phyloP scores from a whole-genome alignment of 2,888 invertebrate genomes.

The Dendrolimus pini region DNA sequence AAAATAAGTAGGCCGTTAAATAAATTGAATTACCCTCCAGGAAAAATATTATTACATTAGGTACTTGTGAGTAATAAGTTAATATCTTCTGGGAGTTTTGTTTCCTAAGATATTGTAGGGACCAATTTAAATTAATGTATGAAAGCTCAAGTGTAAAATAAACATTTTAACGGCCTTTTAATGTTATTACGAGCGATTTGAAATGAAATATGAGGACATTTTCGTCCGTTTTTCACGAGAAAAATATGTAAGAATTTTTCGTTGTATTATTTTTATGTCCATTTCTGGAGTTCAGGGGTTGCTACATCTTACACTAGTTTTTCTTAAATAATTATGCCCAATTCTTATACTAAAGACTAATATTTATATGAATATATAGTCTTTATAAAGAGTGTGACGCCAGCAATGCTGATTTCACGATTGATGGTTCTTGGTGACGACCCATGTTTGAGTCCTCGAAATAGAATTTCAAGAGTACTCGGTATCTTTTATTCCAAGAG shows the following conservation, averaged over 20 bases:
- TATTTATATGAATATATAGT: too few relatives aligned
- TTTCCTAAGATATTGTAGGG: neutral
- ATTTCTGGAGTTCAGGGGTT: neutral
- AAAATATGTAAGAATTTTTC: neutral
- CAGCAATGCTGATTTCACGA: too few relatives aligned
- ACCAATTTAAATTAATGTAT: neutral
- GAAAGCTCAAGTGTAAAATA: neutral
- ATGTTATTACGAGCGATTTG: slow-evolving; percentile 1
- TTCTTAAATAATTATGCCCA: too few relatives aligned
- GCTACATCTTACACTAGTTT: neutral
- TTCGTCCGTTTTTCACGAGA: neutral
- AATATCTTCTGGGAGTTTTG: neutral
- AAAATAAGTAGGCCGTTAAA: too few relatives aligned
- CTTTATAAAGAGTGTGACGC: too few relatives aligned
- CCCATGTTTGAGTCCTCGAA: too few relatives aligned
- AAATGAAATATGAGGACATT: slow-evolving; percentile 1
- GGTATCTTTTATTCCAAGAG: too few relatives aligned
- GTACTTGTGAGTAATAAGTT: neutral
- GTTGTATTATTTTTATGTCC: neutral
- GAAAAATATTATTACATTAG: too few relatives aligned
- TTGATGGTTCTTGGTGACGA: too few relatives aligned
- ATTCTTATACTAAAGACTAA: too few relatives aligned
- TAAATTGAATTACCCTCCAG: too few relatives aligned
- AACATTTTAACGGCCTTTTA: neutral
- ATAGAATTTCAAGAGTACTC: too few relatives aligned